Evolutionary conservation across 2,113 vertebrate genomes (phyloP), one percentile per base, ranked within the genome.

Genomic region (Corvus cornix): DNA sequence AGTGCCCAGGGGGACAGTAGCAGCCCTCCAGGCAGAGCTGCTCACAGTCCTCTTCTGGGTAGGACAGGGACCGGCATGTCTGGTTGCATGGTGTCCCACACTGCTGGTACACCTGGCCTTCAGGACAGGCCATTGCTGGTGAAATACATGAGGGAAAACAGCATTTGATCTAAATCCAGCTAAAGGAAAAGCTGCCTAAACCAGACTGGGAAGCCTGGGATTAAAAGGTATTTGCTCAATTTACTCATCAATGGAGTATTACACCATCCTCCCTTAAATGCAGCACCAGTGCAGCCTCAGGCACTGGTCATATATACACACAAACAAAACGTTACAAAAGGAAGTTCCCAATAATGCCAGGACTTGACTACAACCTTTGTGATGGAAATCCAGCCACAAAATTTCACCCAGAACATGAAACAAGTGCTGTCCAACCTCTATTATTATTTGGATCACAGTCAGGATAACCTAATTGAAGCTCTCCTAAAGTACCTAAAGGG

Each of bases 21-120:
- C 99, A 99, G 22, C 99, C 99, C 85, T 99, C 99, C 53, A 99
- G 95, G 31, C 99, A 99, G 69, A 93, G 75, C 19, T 98, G 98
- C 17, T 81, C 94, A 39, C 98, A 98, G 16, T 97, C 94, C 16
- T 97, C 97, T 13, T 99, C 99, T 1, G 98, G 98, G 48, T 98
- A 95, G 7, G 99, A 99, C 11, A 99, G 97, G 26, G 99, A 98
- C 5, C 97, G 97, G 86, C 99, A 99, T 3, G 99, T 99, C 92
- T 98, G 98, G 86, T 99, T 99, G 94, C 99, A 99, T 0, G 97
- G 83, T 0, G 62, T 98, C 51, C 99, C 99, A 64, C 99, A 99
- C 79, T 98, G 97, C 89, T 95, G 97, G 74, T 99, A 99, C 66
- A 98, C 96, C 96, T 98, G 99, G 87, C 97, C 98, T 22, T 95